These are phyloP conservation scores for Lineus longissimus DNA, from an alignment of 1,140 invertebrate species.

Conservation along the genomic window DNA sequence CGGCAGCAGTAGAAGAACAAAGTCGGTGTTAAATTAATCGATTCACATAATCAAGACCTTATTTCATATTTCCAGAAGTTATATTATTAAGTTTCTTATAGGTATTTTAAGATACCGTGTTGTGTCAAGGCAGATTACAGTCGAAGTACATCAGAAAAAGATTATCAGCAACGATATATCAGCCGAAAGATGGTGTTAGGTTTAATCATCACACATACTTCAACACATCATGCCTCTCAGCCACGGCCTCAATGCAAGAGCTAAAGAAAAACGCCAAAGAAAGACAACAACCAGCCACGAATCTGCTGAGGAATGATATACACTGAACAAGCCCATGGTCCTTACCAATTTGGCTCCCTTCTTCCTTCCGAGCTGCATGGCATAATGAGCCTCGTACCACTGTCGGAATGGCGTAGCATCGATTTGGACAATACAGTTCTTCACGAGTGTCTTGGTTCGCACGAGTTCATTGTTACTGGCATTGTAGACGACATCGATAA, in stretches of 20 bases:
- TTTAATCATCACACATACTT: conserved; percentile 18
- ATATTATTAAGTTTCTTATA: too few species aligned
- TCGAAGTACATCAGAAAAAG: background rate
- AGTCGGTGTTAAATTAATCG: background rate
- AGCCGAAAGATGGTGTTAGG: conserved; percentile 7
- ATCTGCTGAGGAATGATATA: too few species aligned
- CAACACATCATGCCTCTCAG: background rate
- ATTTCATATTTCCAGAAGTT: too few species aligned
- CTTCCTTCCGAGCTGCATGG: conserved; percentile 89
- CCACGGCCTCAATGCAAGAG: too few species aligned
- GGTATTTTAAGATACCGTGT: too few species aligned
- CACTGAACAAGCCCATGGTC: too few species aligned
- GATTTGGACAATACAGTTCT: conserved; percentile 95
- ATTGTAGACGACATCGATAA: conserved; percentile 99
- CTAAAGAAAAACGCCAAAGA: conserved; percentile 17
- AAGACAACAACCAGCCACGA: too few species aligned
- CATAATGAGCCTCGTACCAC: conserved; percentile 98
- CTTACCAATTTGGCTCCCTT: conserved; percentile 91
- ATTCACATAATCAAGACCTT: too few species aligned
- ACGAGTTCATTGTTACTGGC: conserved; percentile 96
- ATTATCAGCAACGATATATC: background rate
- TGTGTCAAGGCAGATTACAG: background rate
- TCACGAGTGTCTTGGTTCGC: conserved; percentile 97
- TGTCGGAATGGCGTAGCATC: conserved; percentile 98
- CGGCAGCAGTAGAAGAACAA: background rate